Percentiles rank a stretch among this genome's conserved stretches.
phyloP scores from a whole-genome alignment of 2,888 invertebrate species.

The Meta bourneti region DNA sequence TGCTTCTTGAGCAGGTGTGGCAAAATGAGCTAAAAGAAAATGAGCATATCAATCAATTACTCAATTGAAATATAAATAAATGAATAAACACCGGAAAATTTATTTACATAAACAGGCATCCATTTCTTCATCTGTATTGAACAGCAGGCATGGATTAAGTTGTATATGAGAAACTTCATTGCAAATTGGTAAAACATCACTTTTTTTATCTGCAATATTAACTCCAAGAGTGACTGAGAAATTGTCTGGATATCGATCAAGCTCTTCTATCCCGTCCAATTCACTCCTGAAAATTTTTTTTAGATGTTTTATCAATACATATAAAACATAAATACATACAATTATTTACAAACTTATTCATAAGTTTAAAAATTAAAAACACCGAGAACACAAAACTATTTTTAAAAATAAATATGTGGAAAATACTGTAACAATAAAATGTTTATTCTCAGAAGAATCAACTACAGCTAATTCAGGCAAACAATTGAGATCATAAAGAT shows the following conservation, averaged over 20 bases:
- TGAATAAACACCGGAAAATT: background rate
- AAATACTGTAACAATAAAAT: too few relatives aligned
- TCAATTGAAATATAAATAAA: background rate
- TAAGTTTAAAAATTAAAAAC: background rate
- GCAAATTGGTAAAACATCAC: slow-evolving; percentile 76
- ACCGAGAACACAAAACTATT: background rate
- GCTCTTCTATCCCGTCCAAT: slow-evolving; percentile 90
- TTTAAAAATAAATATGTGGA: background rate
- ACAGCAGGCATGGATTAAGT: slow-evolving; percentile 85
- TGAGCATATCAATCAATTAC: background rate
- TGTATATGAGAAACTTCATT: slow-evolving; percentile 67
- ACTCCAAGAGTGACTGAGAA: slow-evolving; percentile 87
- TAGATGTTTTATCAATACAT: background rate
- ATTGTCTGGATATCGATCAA: slow-evolving; percentile 84
- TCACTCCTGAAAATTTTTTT: slow-evolving; percentile 82
- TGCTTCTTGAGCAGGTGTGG: slow-evolving; percentile 19
- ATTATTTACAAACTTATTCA: slow-evolving; percentile 5
- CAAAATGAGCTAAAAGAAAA: slow-evolving; percentile 59
- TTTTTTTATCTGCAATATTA: slow-evolving; percentile 85
- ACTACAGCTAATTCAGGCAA: too few relatives aligned
- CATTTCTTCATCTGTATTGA: slow-evolving; percentile 89
- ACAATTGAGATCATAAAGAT: background rate
- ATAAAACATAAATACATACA: background rate
- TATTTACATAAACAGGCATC: slow-evolving; percentile 82
- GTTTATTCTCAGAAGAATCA: too few relatives aligned